A percentile compares a stretch with the other conserved stretches of the same genome.
Conservation (phyloP, 2,797 vertebrate genomes). For the Pseudomugil tenellus region DNA sequence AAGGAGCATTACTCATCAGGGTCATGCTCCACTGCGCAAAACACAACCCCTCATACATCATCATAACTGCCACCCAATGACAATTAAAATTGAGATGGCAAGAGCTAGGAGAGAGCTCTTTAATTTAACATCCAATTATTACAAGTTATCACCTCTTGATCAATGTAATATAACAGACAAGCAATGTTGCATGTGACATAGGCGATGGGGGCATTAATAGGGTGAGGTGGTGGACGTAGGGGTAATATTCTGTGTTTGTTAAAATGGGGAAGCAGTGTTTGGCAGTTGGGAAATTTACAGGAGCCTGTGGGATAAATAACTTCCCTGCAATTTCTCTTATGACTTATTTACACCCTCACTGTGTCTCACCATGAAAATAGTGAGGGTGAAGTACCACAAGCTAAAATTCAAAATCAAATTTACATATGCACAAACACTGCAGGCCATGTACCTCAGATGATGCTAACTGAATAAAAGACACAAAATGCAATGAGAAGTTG, state of each 20-base stretch:
- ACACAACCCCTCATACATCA: conserved; percentile 99
- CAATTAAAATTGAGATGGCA: conserved; percentile 99
- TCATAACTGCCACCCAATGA: conserved; percentile 97
- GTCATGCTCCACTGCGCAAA: conserved; percentile 96
- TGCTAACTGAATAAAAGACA: conserved; percentile 18
- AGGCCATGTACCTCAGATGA: conserved; percentile 60
- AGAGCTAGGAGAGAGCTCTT: conserved; percentile 97
- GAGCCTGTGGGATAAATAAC: conserved; percentile 35
- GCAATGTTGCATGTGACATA: conserved; percentile 96
- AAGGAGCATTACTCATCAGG: conserved; percentile 94
- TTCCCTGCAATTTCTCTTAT: conserved; percentile 21
- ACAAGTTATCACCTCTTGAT: conserved; percentile 99
- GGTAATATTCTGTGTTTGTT: conserved; percentile 24
- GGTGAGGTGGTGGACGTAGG: conserved; percentile 19
- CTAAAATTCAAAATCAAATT: conserved; percentile 82
- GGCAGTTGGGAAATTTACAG: conserved; percentile 10
- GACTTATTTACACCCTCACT: conserved; percentile 23
- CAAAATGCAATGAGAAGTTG: not conserved
- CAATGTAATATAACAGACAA: conserved; percentile 99
- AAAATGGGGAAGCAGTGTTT: conserved; percentile 26
- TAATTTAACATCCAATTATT: conserved; percentile 99
- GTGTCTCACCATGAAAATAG: conserved; percentile 12
- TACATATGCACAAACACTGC: conserved; percentile 85
- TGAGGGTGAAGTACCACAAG: conserved; percentile 75
- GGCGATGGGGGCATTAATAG: conserved; percentile 71